Evolutionary conservation across 2,888 invertebrate genomes (phyloP).

Genomic region (Athalia rosae): DNA sequence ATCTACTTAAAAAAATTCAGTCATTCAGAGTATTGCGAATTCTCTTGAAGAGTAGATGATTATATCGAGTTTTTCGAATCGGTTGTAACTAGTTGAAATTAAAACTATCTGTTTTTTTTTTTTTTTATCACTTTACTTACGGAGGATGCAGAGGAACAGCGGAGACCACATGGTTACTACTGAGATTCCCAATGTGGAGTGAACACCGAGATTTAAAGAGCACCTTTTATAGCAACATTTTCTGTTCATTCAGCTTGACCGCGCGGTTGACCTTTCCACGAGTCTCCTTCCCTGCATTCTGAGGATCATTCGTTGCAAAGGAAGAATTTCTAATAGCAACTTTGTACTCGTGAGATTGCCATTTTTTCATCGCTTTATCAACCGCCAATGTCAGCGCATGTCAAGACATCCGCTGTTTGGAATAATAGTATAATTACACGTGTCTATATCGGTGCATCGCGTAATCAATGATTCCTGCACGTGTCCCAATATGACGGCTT

Average conservation of each 20-base stretch:
- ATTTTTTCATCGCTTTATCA: constrained; percentile 18
- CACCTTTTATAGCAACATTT: constrained; percentile 31
- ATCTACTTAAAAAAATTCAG: not conserved
- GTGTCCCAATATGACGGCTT: not conserved
- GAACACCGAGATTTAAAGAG: constrained; percentile 3
- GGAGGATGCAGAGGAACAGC: constrained; percentile 58
- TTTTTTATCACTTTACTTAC: constrained; percentile 55
- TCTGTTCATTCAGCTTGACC: constrained; percentile 35
- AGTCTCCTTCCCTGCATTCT: constrained; percentile 8
- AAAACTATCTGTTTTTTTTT: too few species aligned
- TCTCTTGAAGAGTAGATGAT: too few species aligned
- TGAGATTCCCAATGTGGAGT: constrained; percentile 49
- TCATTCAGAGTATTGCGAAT: too few species aligned
- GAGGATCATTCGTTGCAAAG: not conserved
- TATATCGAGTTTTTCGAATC: too few species aligned
- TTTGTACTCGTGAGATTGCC: not conserved
- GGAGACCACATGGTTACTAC: constrained; percentile 56
- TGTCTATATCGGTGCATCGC: not conserved
- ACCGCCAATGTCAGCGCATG: constrained; percentile 20
- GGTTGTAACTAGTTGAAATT: too few species aligned
- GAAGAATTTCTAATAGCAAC: not conserved
- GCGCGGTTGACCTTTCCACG: not conserved
- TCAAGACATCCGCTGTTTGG: constrained; percentile 25
- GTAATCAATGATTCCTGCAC: not conserved
- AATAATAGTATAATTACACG: constrained; percentile 21